Evolutionary conservation across 2,113 vertebrate genomes (phyloP).

Genomic region (Eidolon helvum): DNA sequence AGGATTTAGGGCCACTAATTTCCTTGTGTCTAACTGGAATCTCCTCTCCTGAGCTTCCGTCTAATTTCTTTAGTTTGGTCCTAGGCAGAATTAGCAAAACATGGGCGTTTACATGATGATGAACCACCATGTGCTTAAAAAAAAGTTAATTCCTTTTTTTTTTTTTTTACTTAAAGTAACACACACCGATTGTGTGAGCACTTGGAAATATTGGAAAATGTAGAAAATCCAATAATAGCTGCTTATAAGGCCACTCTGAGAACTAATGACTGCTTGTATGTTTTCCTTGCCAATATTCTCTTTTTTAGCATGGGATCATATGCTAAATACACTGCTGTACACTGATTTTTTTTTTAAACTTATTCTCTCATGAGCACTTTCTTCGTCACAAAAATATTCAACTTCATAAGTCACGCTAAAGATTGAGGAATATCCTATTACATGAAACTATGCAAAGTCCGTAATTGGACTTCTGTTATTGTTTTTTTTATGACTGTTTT

Average conservation of each 20-base stretch:
- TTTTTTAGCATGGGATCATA: background rate
- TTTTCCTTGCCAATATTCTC: background rate
- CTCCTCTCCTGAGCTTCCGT: background rate
- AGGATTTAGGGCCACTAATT: background rate
- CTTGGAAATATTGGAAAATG: background rate
- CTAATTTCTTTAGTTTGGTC: background rate
- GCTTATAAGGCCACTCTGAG: no score
- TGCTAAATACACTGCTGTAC: background rate
- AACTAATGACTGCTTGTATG: background rate
- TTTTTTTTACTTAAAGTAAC: background rate
- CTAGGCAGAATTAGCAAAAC: background rate
- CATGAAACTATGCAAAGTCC: background rate
- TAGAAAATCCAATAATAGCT: no score
- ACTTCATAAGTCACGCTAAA: background rate
- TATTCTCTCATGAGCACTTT: background rate
- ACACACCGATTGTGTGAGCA: background rate
- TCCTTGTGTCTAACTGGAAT: background rate
- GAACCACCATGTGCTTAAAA: background rate
- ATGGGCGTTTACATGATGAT: background rate
- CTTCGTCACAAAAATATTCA: background rate
- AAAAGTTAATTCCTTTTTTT: background rate
- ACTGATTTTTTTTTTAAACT: background rate
- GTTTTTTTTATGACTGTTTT: background rate
- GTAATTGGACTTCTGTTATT: background rate
- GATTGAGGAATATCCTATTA: background rate